These are phyloP conservation scores for Vesta saturnalis DNA, from an alignment of 2,888 invertebrate genomes.

Conservation along the genomic window DNA sequence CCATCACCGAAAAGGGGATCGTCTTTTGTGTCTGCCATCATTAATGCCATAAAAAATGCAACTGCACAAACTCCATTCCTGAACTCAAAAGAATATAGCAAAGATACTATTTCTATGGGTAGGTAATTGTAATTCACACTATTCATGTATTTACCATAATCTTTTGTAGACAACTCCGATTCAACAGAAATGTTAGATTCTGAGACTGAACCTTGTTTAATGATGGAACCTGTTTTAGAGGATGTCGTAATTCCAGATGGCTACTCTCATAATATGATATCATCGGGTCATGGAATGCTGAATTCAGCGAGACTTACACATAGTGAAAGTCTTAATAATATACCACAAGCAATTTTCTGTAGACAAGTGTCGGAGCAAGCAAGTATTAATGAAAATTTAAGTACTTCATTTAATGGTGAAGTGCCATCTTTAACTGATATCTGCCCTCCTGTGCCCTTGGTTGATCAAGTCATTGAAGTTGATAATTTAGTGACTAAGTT, in stretches of 20 bases:
- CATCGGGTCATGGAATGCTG: conserved; percentile 68
- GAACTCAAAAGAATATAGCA: conserved; percentile 53
- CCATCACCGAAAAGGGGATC: conserved; percentile 72
- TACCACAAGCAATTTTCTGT: conserved; percentile 80
- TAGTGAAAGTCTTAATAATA: conserved; percentile 77
- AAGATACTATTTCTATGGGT: conserved; percentile 55
- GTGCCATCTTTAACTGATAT: conserved; percentile 62
- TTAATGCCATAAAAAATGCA: conserved; percentile 74
- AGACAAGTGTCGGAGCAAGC: conserved; percentile 65
- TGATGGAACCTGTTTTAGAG: conserved; percentile 81
- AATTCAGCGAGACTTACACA: conserved; percentile 55
- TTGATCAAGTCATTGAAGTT: conserved; percentile 79
- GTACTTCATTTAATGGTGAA: conserved; percentile 53
- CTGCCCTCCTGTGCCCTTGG: conserved; percentile 69
- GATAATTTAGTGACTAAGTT: conserved; percentile 80
- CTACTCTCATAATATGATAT: conserved; percentile 74
- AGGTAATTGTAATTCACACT: conserved; percentile 10
- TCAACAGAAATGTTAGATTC: conserved; percentile 83
- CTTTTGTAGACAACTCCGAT: conserved; percentile 70
- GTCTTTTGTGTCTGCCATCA: conserved; percentile 77
- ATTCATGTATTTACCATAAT: conserved; percentile 19
- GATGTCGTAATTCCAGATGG: conserved; percentile 73
- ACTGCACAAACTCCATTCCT: conserved; percentile 56
- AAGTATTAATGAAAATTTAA: conserved; percentile 60
- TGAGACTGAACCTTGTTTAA: conserved; percentile 83